Percentiles rank a stretch among this genome's conserved stretches.
Evolutionary conservation across 1,140 invertebrate species (phyloP).

Genomic region (Littorina saxatilis): DNA sequence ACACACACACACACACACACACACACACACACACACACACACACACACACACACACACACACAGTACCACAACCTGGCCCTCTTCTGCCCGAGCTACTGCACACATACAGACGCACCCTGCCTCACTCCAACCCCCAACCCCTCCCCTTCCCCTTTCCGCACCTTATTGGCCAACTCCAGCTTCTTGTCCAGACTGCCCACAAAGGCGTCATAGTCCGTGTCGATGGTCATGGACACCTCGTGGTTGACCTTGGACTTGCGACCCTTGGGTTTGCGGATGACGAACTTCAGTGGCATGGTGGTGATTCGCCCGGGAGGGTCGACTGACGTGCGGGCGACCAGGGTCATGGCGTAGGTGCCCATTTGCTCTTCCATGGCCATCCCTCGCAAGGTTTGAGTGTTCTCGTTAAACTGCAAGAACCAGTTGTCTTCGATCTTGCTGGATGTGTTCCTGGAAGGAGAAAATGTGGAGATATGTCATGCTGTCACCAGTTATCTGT

Average conservation of each 20-base stretch:
- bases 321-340: conserved; percentile 45
- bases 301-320: conserved; percentile 12
- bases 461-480: too few relatives aligned
- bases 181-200: conserved; percentile 79
- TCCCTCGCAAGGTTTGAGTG: conserved; percentile 76
- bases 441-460: conserved; percentile 70
- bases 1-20: too few relatives aligned
- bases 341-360: conserved; percentile 56
- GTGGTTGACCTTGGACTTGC: conserved; percentile 56
- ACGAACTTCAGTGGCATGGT: conserved; percentile 47
- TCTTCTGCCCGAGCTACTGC: too few relatives aligned
- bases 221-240: conserved; percentile 89
- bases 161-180: conserved; percentile 86
- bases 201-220: conserved; percentile 84
- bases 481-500: too few relatives aligned
- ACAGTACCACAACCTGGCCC: too few relatives aligned
- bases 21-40: too few relatives aligned
- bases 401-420: conserved; percentile 57
- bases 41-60: too few relatives aligned
- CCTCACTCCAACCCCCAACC: neutral
- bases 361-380: conserved; percentile 81
- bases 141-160: conserved; percentile 65
- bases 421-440: conserved; percentile 42
- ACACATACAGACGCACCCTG: too few relatives aligned
- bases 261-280: conserved; percentile 38